phyloP scores from a whole-genome alignment of 2,888 invertebrate species.

The Phytoseiulus persimilis region DNA sequence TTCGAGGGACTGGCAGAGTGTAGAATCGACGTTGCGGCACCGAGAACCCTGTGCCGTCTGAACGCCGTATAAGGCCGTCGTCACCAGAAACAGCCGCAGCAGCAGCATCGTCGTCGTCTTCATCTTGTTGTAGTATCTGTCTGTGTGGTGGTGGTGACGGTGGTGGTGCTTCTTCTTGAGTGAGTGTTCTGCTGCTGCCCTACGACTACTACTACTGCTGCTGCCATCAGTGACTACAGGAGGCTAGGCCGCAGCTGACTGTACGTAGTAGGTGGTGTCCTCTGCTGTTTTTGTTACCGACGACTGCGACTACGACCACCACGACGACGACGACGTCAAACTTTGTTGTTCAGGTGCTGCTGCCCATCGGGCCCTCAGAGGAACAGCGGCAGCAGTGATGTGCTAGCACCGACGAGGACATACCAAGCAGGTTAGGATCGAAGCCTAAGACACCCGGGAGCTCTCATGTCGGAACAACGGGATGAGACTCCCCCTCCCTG shows the following conservation, averaged over 20 bases:
- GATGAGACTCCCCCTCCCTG: not conserved
- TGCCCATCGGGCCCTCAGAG: conserved; percentile 5
- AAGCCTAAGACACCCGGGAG: not conserved
- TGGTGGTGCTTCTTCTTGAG: not conserved
- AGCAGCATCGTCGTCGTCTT: not conserved
- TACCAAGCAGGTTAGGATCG: not conserved
- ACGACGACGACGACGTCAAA: not conserved
- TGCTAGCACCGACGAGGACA: not conserved
- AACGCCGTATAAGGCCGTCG: not conserved
- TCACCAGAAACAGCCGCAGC: not conserved
- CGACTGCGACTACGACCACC: not conserved
- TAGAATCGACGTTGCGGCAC: not conserved
- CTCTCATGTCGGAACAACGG: not conserved
- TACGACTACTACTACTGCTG: not conserved
- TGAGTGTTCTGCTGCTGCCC: not conserved
- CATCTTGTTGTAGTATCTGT: conserved; percentile 5
- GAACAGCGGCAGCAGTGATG: not conserved
- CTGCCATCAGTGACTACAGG: not conserved
- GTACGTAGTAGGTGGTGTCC: not conserved
- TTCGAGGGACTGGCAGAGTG: not conserved
- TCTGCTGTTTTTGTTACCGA: not conserved
- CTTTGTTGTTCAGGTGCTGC: not conserved
- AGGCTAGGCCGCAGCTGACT: not conserved
- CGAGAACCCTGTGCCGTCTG: not conserved
- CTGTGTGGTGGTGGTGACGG: not conserved